Base-by-base conservation (phyloP, 2,113 vertebrate species). In the Ursus arctos region DNA sequence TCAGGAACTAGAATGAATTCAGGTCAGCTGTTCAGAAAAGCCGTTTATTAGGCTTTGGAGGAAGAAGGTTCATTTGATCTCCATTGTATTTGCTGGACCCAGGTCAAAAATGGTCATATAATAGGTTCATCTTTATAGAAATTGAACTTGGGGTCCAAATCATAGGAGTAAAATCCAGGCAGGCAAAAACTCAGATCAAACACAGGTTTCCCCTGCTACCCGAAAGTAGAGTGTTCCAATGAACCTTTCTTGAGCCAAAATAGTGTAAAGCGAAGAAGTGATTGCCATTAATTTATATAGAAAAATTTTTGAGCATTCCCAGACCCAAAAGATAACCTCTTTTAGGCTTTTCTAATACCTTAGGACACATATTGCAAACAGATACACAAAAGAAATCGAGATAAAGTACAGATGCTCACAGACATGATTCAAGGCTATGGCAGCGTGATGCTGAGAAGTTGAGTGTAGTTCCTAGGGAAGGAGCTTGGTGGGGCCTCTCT, bases 131-230 rank as follows among this genome's bases (percentile, higher is more conserved):
- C 51, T 72, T 93, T 63, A 31, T 74, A 91, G 80, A 91, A 84
- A 87, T 57, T 86, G 19, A 72, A 65, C 81, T 96, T 86, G 19
- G 49, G 43, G 26, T 88, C 61, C 36, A 91, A 88, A 83, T 86
- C 22, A 77, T 4, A 86, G 92, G 51, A 81, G 77, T 57, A 10
- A 74, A 93, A 69, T 88, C 71, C 65, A 92, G 28, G 40, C 40
- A 87, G 86, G 83, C 8, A 69, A 93, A 93, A 88, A 91, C 13
- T 71, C 36, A 82, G 31, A 81, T 51, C 26, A 36, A 59, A 36
- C 15, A 18, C 22, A 33, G 31, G 9, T 79, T 77, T 79, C 49
- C 9, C 47, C 49, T 33, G 49, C 28, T 79, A 33, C 15, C 28
- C 18, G 31, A 53, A 79, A 79, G 28, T 53, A 79, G 47, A 49